Evolutionary conservation across 35 echinoderm and acorn worm species (phyloP).

Genomic region (Lytechinus variegatus): DNA sequence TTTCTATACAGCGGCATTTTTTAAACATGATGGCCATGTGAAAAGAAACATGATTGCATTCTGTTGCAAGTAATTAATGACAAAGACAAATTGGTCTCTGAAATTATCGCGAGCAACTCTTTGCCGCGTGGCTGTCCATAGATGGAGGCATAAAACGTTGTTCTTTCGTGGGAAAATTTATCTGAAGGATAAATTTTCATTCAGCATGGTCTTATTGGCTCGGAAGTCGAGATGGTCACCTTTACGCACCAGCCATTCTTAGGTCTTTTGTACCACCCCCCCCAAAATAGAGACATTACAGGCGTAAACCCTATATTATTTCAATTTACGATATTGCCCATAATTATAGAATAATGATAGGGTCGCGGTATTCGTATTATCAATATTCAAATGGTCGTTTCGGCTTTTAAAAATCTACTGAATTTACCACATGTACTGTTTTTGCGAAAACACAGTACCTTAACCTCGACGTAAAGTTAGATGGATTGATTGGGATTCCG

Average conservation of each 20-base stretch:
- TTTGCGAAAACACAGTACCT: neutral
- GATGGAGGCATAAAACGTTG: neutral
- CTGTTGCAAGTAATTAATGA: neutral
- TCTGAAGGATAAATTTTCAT: neutral
- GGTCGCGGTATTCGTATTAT: neutral
- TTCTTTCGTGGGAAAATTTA: neutral
- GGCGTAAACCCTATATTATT: too few species aligned
- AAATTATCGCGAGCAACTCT: neutral
- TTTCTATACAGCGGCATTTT: neutral
- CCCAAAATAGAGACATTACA: too few species aligned
- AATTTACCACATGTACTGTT: neutral
- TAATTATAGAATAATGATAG: too few species aligned
- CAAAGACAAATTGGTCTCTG: neutral
- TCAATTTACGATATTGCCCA: too few species aligned
- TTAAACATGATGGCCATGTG: neutral
- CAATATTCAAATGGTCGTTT: neutral
- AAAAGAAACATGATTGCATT: neutral
- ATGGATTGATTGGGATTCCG: neutral
- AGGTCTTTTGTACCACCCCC: too few species aligned
- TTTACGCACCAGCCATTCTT: too few species aligned
- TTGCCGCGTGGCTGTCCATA: neutral
- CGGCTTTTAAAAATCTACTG: neutral
- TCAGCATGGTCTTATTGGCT: neutral
- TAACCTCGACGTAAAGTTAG: neutral
- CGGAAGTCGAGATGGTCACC: too few species aligned